phyloP scores from a whole-genome alignment of 2,113 vertebrate species.

The Aramus guarauna region DNA sequence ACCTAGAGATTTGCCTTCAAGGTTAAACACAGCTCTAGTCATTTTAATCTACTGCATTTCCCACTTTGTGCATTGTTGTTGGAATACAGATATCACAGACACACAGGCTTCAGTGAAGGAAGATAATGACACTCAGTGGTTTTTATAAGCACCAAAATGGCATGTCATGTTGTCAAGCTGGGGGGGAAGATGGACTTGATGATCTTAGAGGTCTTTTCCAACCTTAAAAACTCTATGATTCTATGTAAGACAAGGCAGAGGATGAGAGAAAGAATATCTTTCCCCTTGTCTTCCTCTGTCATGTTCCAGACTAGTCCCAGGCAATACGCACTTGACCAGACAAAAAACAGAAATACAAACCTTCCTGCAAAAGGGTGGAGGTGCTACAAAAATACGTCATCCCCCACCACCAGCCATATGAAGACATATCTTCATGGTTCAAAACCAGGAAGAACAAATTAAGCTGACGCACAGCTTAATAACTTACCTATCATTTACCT shows the following conservation, averaged over 20 bases:
- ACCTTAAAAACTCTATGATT: too few species aligned
- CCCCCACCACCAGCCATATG: rapidly evolving
- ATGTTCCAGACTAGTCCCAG: background rate
- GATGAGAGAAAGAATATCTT: background rate
- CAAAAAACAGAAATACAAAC: background rate
- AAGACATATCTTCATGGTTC: background rate
- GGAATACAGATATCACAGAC: background rate
- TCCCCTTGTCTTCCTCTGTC: background rate
- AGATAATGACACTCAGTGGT: background rate
- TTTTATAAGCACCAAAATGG: background rate
- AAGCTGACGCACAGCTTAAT: background rate
- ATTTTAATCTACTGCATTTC: background rate
- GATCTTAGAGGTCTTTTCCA: too few species aligned
- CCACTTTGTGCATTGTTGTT: background rate
- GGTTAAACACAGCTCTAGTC: background rate
- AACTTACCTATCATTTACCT: background rate
- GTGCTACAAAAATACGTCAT: background rate
- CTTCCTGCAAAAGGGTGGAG: background rate
- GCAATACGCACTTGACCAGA: background rate
- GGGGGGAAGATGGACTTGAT: background rate
- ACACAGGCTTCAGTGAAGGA: background rate
- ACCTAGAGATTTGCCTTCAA: background rate
- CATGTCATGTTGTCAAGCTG: background rate
- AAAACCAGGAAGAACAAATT: background rate
- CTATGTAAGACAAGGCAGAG: background rate